A percentile compares a stretch with the other conserved stretches of the same genome.
phyloP scores from a whole-genome alignment of 1,140 invertebrate species.

The Saxidomus purpurata region DNA sequence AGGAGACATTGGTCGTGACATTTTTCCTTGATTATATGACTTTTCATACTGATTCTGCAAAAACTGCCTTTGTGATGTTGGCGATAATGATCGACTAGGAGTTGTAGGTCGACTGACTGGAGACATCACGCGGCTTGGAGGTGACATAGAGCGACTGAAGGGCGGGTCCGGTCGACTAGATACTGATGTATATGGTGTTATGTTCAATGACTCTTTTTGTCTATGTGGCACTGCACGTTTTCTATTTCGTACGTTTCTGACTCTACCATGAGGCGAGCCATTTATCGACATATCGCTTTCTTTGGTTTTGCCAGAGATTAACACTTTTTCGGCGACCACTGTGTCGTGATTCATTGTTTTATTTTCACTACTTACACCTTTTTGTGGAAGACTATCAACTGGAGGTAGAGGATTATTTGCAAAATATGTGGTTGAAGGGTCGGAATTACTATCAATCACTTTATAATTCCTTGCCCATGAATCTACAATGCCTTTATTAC shows the following conservation, averaged over 20 bases:
- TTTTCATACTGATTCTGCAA: background rate
- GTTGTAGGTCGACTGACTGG: constrained; percentile 15
- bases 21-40: background rate
- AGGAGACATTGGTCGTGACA: constrained; percentile 23
- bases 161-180: constrained; percentile 6
- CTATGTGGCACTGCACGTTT: background rate
- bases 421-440: background rate
- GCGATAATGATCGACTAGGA: background rate
- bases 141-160: constrained; percentile 1
- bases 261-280: background rate
- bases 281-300: background rate
- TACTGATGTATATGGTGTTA: constrained; percentile 36
- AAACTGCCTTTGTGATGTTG: background rate
- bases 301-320: background rate
- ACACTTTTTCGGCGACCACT: background rate
- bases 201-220: background rate
- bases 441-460: constrained; percentile 31
- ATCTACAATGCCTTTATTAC: constrained; percentile 68
- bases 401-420: constrained; percentile 42
- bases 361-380: constrained; percentile 4
- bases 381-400: constrained; percentile 30
- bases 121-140: constrained; percentile 12
- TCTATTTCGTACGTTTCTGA: background rate
- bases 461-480: constrained; percentile 63
- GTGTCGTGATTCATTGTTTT: background rate